Conservation (phyloP, 2,797 vertebrate species). For the Acanthurus tractus region DNA sequence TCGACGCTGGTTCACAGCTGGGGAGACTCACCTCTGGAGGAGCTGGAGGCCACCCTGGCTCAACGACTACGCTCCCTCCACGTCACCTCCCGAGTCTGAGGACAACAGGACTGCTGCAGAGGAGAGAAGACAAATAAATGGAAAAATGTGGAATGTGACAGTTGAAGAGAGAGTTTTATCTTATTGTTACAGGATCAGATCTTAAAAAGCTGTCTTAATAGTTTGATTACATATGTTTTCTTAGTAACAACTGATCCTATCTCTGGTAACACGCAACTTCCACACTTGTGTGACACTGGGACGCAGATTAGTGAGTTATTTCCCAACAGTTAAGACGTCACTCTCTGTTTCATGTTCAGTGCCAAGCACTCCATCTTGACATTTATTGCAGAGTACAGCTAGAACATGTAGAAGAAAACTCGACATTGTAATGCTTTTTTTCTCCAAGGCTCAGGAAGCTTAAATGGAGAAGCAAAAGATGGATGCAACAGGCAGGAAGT, state of each 20-base stretch:
- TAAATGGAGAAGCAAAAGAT: conserved; percentile 37
- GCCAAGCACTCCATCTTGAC: conserved; percentile 16
- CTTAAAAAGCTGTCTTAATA: conserved; percentile 1
- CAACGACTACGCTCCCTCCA: conserved; percentile 91
- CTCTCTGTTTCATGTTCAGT: conserved; percentile 32
- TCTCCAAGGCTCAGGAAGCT: conserved; percentile 67
- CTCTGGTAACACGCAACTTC: conserved; percentile 20
- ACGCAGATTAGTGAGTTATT: conserved; percentile 19
- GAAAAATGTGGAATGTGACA: conserved; percentile 7
- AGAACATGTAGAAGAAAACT: conserved; percentile 27
- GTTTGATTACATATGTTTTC: conserved; percentile 13
- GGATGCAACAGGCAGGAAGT: conserved; percentile 44
- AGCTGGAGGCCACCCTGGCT: conserved; percentile 91
- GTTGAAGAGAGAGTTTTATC: conserved; percentile 15
- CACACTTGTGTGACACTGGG: conserved; percentile 18
- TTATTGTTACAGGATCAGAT: conserved; percentile 42
- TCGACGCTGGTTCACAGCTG: conserved; percentile 69
- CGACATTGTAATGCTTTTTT: conserved; percentile 29
- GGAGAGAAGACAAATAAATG: conserved; percentile 33
- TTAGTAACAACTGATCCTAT: conserved; percentile 27
- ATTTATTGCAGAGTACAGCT: conserved; percentile 21
- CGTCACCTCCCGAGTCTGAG: conserved; percentile 92
- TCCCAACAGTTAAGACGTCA: conserved; percentile 14
- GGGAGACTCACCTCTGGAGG: conserved; percentile 89
- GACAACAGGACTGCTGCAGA: conserved; percentile 22